phyloP scores from a whole-genome alignment of 2,113 vertebrate genomes.

The Hylia prasina region DNA sequence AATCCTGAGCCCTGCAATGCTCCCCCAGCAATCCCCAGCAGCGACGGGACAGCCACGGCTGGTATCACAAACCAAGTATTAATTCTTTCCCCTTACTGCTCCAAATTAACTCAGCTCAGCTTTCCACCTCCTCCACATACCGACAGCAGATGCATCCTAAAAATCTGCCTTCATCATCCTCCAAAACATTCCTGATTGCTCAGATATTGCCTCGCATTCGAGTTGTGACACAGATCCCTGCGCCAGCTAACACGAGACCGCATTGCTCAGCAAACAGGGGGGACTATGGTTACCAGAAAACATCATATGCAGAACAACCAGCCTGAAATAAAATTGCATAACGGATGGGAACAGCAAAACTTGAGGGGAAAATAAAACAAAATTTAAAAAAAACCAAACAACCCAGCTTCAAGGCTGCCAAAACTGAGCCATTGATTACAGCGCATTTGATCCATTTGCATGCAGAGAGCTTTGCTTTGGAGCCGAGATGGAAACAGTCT shows the following conservation, averaged over 20 bases:
- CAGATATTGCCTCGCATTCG: background rate
- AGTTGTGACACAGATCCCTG: background rate
- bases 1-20: background rate
- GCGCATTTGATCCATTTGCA: constrained; percentile 26
- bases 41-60: rapidly evolving
- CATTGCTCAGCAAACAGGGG: background rate
- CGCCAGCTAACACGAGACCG: background rate
- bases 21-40: background rate
- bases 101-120: background rate
- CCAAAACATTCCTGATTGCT: background rate
- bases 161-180: constrained; percentile 5
- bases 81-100: background rate
- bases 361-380: background rate
- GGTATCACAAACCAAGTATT: background rate
- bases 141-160: background rate
- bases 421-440: constrained; percentile 37
- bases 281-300: background rate
- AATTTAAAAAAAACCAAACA: background rate
- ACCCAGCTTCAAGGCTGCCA: background rate
- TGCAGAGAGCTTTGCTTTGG: constrained; percentile 51
- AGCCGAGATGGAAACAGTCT: constrained; percentile 58
- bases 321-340: background rate
- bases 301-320: background rate
- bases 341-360: background rate
- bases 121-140: background rate